Conservation (phyloP, 2,888 invertebrate genomes). For the Stictocephala bisonia region DNA sequence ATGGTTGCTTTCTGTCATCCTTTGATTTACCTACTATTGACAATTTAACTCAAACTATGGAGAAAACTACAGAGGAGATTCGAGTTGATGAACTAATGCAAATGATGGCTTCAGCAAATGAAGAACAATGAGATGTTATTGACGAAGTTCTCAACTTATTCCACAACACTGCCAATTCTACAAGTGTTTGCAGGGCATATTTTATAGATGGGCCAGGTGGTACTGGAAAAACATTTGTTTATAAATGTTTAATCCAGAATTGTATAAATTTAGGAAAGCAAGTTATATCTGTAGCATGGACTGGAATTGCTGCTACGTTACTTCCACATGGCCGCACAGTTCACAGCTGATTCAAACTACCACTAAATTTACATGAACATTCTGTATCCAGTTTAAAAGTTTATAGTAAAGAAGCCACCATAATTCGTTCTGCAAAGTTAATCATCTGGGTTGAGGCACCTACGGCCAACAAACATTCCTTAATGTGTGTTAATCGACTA, state of each 20-base stretch:
- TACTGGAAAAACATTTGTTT: too few species aligned
- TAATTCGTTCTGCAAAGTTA: conserved; percentile 44
- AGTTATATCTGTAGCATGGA: too few species aligned
- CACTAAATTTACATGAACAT: too few species aligned
- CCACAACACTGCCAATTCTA: conserved; percentile 44
- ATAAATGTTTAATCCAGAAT: conserved; percentile 50
- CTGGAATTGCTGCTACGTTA: conserved; percentile 57
- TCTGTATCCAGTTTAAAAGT: conserved; percentile 53
- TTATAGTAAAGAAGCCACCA: conserved; percentile 48
- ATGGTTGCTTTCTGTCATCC: not conserved
- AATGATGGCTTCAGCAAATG: conserved; percentile 44
- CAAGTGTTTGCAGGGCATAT: conserved; percentile 29
- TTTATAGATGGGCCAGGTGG: too few species aligned
- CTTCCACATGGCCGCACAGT: conserved; percentile 58
- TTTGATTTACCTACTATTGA: not conserved
- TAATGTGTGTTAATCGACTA: conserved; percentile 56
- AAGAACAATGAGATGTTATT: too few species aligned
- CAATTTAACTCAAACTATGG: conserved; percentile 44
- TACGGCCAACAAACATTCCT: conserved; percentile 45
- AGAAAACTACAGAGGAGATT: conserved; percentile 31
- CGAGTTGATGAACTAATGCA: not conserved
- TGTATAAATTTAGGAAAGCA: not conserved
- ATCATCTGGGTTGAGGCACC: conserved; percentile 57
- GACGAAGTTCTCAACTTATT: conserved; percentile 52
- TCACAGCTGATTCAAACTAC: conserved; percentile 58